These are phyloP conservation scores for Colinus virginianus DNA, from an alignment of 2,113 vertebrate species.

Conservation along the genomic window DNA sequence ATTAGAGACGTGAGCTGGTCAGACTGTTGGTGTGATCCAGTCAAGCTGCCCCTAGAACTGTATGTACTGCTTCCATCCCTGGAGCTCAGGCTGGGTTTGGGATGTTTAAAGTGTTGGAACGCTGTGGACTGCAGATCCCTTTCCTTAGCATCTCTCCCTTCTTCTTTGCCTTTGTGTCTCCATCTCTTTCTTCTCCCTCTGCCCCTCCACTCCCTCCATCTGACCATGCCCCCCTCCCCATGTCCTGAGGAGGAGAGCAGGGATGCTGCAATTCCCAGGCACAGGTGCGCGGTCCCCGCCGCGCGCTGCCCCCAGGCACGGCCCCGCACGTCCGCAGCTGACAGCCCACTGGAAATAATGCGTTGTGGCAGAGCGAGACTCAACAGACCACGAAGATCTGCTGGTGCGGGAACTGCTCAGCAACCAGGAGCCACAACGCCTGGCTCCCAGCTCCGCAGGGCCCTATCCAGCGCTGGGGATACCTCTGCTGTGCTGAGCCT, in stretches of 20 bases:
- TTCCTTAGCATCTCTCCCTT: not conserved
- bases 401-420: slow-evolving; percentile 70
- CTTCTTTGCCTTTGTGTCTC: slow-evolving; percentile 47
- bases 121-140: not conserved
- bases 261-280: slow-evolving; percentile 78
- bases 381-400: slow-evolving; percentile 79
- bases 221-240: slow-evolving; percentile 13
- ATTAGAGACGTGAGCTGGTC: not conserved
- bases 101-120: not conserved
- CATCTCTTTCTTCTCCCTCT: slow-evolving; percentile 57
- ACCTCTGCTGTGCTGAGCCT: fast-evolving
- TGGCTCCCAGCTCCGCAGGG: slow-evolving; percentile 16
- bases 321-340: slow-evolving; percentile 74
- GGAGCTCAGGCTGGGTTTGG: not conserved
- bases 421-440: slow-evolving; percentile 62
- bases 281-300: slow-evolving; percentile 84
- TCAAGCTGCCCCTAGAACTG: not conserved
- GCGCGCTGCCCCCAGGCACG: slow-evolving; percentile 66
- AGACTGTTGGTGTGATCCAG: not conserved
- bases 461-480: not conserved
- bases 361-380: slow-evolving; percentile 85
- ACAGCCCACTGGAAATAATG: slow-evolving; percentile 87
- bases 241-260: slow-evolving; percentile 59
- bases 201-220: not conserved
- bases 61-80: not conserved